Evolutionary conservation across 2,113 vertebrate species (phyloP).

Genomic region (Mormoops blainvillei): DNA sequence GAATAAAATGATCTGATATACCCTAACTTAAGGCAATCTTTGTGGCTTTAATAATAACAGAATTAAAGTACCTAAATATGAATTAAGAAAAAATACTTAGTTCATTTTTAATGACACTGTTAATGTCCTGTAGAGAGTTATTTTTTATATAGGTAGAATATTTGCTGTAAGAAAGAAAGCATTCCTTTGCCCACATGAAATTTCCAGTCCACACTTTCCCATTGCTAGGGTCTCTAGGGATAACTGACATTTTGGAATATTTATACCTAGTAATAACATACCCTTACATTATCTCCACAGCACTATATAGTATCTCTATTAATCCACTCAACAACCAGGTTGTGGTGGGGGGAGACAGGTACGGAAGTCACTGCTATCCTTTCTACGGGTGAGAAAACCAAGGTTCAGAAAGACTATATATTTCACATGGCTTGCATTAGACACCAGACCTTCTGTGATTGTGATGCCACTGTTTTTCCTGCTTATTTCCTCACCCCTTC

Average conservation of each 20-base stretch:
- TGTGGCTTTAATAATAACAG: not conserved
- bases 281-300: not conserved
- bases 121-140: not conserved
- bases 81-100: not conserved
- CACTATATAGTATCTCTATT: not conserved
- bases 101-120: not conserved
- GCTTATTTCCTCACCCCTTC: not conserved
- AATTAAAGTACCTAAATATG: not conserved
- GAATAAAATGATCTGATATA: not conserved
- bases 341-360: too few species aligned
- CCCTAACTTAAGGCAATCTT: not conserved
- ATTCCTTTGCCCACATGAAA: not conserved
- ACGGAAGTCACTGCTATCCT: not conserved
- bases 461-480: not conserved
- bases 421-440: not conserved
- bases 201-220: not conserved
- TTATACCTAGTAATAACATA: not conserved
- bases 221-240: not conserved
- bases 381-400: not conserved
- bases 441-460: not conserved
- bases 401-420: not conserved
- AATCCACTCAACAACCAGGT: not conserved
- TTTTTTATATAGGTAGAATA: not conserved
- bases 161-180: not conserved
- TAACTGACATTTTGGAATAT: not conserved